phyloP scores from a whole-genome alignment of 2,113 vertebrate genomes.

The Seriola rivoliana region DNA sequence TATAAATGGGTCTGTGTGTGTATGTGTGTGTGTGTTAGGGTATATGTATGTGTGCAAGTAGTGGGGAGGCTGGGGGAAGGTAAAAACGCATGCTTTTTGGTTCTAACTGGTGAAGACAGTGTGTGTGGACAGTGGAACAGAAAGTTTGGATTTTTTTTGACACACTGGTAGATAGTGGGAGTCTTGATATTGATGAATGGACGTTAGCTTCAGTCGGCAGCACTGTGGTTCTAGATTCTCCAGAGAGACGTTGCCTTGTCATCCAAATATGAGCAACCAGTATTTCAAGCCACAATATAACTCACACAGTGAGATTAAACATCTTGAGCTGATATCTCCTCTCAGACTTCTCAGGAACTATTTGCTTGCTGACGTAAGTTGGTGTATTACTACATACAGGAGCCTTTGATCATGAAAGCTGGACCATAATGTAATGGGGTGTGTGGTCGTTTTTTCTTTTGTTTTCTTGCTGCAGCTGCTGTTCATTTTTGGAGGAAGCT shows the following conservation, averaged over 20 bases:
- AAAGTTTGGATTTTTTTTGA: neutral
- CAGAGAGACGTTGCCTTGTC: neutral
- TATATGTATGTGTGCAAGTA: neutral
- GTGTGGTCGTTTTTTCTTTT: neutral
- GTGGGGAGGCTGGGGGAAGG: neutral
- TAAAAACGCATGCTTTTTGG: constrained; percentile 8
- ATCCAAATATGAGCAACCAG: neutral
- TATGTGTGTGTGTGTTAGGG: constrained; percentile 10
- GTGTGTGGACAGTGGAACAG: constrained; percentile 1
- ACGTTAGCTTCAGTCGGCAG: neutral
- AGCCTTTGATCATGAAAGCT: neutral
- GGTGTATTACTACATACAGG: neutral
- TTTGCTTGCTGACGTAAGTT: neutral
- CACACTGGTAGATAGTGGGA: neutral
- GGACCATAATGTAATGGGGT: neutral
- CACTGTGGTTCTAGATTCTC: neutral
- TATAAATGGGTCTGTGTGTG: constrained; percentile 4
- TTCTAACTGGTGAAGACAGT: neutral
- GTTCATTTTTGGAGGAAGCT: neutral
- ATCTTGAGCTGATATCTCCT: neutral
- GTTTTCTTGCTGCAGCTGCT: neutral
- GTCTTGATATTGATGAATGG: constrained; percentile 1
- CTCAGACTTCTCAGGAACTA: neutral
- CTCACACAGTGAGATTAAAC: neutral
- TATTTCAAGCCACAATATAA: neutral